phyloP scores from a whole-genome alignment of 2,113 vertebrate species.

The Rattus rattus region DNA sequence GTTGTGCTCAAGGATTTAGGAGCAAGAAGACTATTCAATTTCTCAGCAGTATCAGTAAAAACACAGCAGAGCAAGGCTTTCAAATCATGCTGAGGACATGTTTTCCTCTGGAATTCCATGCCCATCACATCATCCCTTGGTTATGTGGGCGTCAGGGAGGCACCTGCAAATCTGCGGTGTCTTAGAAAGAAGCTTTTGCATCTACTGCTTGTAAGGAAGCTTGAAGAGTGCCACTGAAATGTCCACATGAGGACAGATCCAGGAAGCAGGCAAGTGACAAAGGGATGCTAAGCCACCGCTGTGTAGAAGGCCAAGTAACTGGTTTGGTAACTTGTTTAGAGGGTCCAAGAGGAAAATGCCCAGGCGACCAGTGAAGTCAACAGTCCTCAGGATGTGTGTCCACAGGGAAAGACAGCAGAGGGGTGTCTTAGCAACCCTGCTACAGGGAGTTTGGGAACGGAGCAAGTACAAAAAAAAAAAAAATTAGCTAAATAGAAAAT shows the following conservation, averaged over 20 bases:
- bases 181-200: neutral
- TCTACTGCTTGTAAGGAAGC: neutral
- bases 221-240: neutral
- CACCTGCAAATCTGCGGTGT: neutral
- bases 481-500: slow-evolving; percentile 41
- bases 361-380: neutral
- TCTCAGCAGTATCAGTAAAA: neutral
- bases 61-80: neutral
- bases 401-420: neutral
- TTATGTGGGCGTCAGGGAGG: neutral
- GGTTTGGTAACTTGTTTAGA: neutral
- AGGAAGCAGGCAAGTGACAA: neutral
- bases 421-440: neutral
- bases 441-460: neutral
- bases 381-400: neutral
- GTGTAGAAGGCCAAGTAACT: neutral
- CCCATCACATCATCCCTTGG: neutral
- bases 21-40: neutral
- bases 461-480: slow-evolving; percentile 34
- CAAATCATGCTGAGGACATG: neutral
- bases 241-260: neutral
- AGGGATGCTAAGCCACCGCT: neutral
- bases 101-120: neutral
- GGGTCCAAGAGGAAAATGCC: neutral
- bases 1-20: neutral